phyloP scores from a whole-genome alignment of 2,888 invertebrate genomes.

The Plebejus argus region DNA sequence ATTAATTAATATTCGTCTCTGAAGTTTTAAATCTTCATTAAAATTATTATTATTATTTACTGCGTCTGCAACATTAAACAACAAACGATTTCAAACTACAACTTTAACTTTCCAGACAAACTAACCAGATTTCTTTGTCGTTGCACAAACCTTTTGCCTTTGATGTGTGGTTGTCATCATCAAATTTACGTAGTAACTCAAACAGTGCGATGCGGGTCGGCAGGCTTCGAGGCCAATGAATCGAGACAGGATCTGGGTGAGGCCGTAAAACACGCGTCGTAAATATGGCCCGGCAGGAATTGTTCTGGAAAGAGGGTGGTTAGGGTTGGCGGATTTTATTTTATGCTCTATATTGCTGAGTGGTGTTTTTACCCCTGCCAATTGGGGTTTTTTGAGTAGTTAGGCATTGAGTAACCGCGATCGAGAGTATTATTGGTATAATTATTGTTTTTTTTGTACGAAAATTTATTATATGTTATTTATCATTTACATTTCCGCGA shows the following conservation, averaged over 20 bases:
- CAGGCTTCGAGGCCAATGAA: constrained; percentile 27
- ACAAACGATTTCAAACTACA: too few species aligned
- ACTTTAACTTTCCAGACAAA: too few species aligned
- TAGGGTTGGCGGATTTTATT: constrained; percentile 18
- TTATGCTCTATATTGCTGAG: neutral
- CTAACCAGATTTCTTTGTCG: too few species aligned
- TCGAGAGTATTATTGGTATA: neutral
- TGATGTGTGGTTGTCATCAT: neutral
- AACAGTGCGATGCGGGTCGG: neutral
- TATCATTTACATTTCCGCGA: too few species aligned
- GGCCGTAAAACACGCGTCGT: constrained; percentile 14
- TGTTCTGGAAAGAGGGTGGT: constrained; percentile 20
- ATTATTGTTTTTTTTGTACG: neutral
- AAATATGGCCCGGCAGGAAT: constrained; percentile 24
- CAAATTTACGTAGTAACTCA: neutral
- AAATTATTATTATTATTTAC: too few species aligned
- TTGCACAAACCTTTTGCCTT: neutral
- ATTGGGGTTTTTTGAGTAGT: neutral
- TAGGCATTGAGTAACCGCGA: neutral
- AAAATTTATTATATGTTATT: too few species aligned
- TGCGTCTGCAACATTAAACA: too few species aligned
- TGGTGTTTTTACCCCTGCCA: neutral
- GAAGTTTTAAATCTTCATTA: too few species aligned
- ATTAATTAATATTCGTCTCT: too few species aligned
- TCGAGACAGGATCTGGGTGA: constrained; percentile 31